Evolutionary conservation across 1,140 invertebrate genomes (phyloP).

Genomic region (Bombus balteatus): DNA sequence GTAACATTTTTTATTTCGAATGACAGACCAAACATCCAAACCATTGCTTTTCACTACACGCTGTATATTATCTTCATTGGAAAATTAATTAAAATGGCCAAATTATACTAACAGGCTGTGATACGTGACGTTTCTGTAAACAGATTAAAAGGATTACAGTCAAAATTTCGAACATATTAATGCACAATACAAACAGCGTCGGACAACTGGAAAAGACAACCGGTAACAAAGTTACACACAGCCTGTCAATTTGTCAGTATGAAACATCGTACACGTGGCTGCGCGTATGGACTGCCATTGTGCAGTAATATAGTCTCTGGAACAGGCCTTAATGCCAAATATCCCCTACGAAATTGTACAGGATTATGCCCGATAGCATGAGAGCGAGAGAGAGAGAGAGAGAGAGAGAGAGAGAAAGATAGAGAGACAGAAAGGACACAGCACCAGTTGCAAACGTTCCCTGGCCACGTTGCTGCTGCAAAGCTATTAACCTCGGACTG

Average conservation of each 20-base stretch:
- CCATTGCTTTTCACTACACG: background rate
- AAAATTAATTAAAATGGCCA: background rate
- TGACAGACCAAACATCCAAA: background rate
- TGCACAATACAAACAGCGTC: background rate
- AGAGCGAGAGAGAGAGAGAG: background rate
- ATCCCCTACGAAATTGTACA: conserved; percentile 72
- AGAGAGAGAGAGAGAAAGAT: background rate
- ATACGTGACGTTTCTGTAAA: background rate
- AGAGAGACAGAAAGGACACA: background rate
- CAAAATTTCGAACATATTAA: conserved; percentile 35
- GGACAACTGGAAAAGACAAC: background rate
- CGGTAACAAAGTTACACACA: conserved; percentile 30
- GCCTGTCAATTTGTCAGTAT: conserved; percentile 31
- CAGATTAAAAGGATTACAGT: background rate
- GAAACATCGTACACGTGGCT: conserved; percentile 26
- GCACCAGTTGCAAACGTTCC: conserved; percentile 47
- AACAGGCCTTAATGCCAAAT: conserved; percentile 69
- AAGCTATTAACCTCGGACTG: conserved; percentile 52
- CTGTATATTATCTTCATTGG: background rate
- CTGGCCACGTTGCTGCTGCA: conserved; percentile 21
- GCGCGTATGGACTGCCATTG: conserved; percentile 61
- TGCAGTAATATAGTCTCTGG: conserved; percentile 61
- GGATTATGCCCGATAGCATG: conserved; percentile 43
- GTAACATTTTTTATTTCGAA: background rate
- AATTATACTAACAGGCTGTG: background rate